Evolutionary conservation across 2,888 invertebrate species (phyloP).

Genomic region (Heliconius hortense): DNA sequence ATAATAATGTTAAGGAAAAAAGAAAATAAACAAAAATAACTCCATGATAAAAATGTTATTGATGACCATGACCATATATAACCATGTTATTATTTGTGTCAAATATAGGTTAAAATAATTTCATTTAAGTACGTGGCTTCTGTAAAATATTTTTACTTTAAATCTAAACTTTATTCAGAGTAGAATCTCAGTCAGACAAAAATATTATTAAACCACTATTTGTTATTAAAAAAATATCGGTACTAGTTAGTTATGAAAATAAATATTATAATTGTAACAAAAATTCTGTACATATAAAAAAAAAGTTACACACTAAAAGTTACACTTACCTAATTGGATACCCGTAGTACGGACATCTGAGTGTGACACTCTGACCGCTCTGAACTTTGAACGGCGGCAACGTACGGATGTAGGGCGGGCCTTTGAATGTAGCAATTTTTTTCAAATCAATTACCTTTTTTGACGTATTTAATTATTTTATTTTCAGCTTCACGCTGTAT

Average conservation of each 20-base stretch:
- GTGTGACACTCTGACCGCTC: slow-evolving; percentile 87
- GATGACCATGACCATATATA: too few species aligned
- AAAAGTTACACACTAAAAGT: background rate
- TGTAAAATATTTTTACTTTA: too few species aligned
- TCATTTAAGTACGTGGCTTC: too few species aligned
- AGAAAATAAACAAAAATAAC: background rate
- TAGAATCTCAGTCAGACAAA: too few species aligned
- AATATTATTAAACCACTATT: too few species aligned
- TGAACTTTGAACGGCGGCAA: slow-evolving; percentile 90
- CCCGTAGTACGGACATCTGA: slow-evolving; percentile 92
- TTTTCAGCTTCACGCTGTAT: background rate
- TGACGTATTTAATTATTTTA: background rate
- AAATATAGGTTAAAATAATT: too few species aligned
- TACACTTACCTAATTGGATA: slow-evolving; percentile 86
- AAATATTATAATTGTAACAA: background rate
- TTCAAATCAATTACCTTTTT: slow-evolving; percentile 25
- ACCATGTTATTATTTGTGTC: too few species aligned
- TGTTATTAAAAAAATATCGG: too few species aligned
- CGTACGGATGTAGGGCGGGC: slow-evolving; percentile 88
- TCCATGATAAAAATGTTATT: too few species aligned
- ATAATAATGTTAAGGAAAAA: background rate
- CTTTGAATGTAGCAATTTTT: slow-evolving; percentile 63
- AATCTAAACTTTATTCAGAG: too few species aligned
- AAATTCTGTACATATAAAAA: background rate
- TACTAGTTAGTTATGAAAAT: too few species aligned